Evolutionary conservation across 2,888 invertebrate species (phyloP), one percentile per base, ranked within the genome.

Genomic region (Plebejus argus): DNA sequence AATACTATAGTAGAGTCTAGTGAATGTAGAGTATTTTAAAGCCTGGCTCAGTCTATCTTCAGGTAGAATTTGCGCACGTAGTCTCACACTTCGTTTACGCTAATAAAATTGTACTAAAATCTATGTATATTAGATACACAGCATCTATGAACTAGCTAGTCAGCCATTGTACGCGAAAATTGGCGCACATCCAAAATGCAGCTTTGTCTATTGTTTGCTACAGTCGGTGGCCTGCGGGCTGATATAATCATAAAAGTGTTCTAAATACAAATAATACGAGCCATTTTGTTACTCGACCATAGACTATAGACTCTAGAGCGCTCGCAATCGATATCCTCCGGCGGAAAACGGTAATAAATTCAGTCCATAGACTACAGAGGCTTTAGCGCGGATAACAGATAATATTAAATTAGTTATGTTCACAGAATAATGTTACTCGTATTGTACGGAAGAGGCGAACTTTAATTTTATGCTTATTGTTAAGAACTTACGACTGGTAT

Each of bases 241-340:
- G 66, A 66, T 66, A 66, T 66, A 66, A 66, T 66, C 66, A 33
- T 33, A 66, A 33, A 39, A 72, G 39, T 72, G 20, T 45, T 72
- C 39, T 23, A 71, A 71, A 71, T 39, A 71, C 45, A 23, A 72
- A 39, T 45, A 45, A 20, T 72, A 45, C 45, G 23, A 72, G n/a
- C 39, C 39, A 39, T 71, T 71, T 71, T 35, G n/a, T 39, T 35
- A 20, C 10, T 39, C 10, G n/a, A 71, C 72, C 49, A 20, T 71
- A 20, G 28, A 45, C 45, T 10, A 45, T 45, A 39, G 39, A 39
- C 1, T 23, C 1, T 23, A 39, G 72, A 45, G 49, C 49, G 12
- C 66, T 28, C 66, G 74, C 49, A 53, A 74, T 49, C 74, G 74
- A 74, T 74, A 74, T 49, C 74, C 74, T 53, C 45, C 28, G 18